Evolutionary conservation across 1,140 invertebrate genomes (phyloP).

Genomic region (Phenacoccus solenopsis): DNA sequence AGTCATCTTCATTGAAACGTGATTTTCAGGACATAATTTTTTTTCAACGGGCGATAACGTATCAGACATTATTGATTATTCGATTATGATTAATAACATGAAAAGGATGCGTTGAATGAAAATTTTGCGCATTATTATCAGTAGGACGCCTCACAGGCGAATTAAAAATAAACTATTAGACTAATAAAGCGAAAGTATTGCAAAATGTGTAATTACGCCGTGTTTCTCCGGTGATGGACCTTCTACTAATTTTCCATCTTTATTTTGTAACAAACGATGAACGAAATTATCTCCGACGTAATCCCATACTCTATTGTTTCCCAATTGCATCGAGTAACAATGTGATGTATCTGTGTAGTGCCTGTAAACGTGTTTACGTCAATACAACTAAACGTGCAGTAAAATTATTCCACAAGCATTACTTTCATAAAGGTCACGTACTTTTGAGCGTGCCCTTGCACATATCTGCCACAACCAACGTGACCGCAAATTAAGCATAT

Average conservation of each 20-base stretch:
- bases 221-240: conserved; percentile 39
- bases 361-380: conserved; percentile 35
- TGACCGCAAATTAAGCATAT: conserved; percentile 98
- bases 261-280: conserved; percentile 88
- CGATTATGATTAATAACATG: too few relatives aligned
- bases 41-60: too few relatives aligned
- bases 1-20: neutral
- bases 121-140: too few relatives aligned
- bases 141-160: too few relatives aligned
- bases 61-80: too few relatives aligned
- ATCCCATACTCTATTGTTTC: conserved; percentile 95
- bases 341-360: conserved; percentile 93
- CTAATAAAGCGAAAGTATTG: too few relatives aligned
- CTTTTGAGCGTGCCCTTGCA: conserved; percentile 54
- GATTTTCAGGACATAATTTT: neutral
- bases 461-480: conserved; percentile 86
- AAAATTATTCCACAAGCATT: neutral
- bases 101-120: too few relatives aligned
- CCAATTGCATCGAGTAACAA: conserved; percentile 91
- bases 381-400: neutral
- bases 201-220: conserved; percentile 5
- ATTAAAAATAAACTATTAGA: too few relatives aligned
- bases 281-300: conserved; percentile 95
- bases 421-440: conserved; percentile 19
- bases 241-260: conserved; percentile 95